Evolutionary conservation across 1,140 invertebrate species (phyloP).

Genomic region (roundworm (Caenorhabditis elegans)): DNA sequence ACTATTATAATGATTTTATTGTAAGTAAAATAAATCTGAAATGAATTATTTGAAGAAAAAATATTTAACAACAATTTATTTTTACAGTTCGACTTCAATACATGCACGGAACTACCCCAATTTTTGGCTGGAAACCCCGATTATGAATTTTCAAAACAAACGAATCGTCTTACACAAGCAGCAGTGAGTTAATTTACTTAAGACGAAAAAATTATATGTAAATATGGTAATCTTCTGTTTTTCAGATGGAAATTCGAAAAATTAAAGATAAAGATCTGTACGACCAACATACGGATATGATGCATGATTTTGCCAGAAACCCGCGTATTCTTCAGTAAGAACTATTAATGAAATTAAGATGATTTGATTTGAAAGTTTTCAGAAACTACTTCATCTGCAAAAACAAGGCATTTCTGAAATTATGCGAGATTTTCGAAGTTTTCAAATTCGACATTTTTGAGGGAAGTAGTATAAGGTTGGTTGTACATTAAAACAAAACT

Average conservation of each 20-base stretch:
- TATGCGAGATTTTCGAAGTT: not conserved
- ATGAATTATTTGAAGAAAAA: too few relatives aligned
- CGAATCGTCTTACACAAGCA: too few relatives aligned
- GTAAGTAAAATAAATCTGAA: not conserved
- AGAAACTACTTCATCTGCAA: constrained; percentile 14
- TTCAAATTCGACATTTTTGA: not conserved
- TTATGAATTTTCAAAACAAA: too few relatives aligned
- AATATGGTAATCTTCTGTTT: not conserved
- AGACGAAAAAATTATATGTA: not conserved
- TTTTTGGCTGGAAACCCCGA: too few relatives aligned
- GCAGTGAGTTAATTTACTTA: too few relatives aligned
- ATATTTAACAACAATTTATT: not conserved
- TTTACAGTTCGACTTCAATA: too few relatives aligned
- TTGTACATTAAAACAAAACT: too few relatives aligned
- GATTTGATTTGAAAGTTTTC: not conserved
- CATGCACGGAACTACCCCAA: too few relatives aligned
- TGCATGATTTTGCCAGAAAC: not conserved
- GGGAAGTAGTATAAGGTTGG: not conserved
- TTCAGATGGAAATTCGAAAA: not conserved
- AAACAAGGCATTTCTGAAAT: constrained; percentile 2
- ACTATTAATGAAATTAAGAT: too few relatives aligned
- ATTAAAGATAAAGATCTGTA: not conserved
- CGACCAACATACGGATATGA: not conserved
- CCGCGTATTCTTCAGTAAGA: not conserved
- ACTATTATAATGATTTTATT: not conserved